These are phyloP conservation scores for Tetragonula carbonaria DNA, from an alignment of 2,888 invertebrate genomes.

Conservation along the genomic window DNA sequence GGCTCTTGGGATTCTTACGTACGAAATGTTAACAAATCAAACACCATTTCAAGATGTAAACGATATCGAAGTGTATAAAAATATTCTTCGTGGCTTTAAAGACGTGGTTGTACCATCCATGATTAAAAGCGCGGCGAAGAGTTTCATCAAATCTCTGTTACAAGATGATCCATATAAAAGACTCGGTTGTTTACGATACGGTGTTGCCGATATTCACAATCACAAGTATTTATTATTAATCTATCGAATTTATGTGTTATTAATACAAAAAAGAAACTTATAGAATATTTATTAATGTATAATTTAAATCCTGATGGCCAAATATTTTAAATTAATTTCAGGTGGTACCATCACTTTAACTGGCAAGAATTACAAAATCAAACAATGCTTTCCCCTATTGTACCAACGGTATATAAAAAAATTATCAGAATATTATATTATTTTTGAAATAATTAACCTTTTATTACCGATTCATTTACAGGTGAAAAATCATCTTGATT, in stretches of 20 bases:
- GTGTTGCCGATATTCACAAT: conserved; percentile 92
- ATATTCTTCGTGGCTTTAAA: conserved; percentile 95
- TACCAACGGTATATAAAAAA: conserved; percentile 85
- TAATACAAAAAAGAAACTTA: background rate
- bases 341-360: conserved; percentile 96
- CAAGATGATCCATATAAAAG: conserved; percentile 93
- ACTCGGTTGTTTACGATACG: conserved; percentile 93
- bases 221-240: conserved; percentile 87
- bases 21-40: conserved; percentile 92
- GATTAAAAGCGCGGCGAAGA: conserved; percentile 90
- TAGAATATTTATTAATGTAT: background rate
- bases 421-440: background rate
- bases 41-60: conserved; percentile 95
- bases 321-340: conserved; percentile 80
- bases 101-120: conserved; percentile 91
- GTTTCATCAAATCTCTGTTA: conserved; percentile 93
- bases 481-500: conserved; percentile 88
- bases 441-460: background rate
- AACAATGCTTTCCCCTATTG: conserved; percentile 89
- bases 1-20: conserved; percentile 94
- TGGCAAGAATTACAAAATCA: conserved; percentile 91
- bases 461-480: conserved; percentile 73
- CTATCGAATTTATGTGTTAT: no score
- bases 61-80: conserved; percentile 95
- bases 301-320: background rate